These are phyloP conservation scores for Pseudobourletiella spinata DNA, from an alignment of 1,140 invertebrate genomes.

Conservation along the genomic window DNA sequence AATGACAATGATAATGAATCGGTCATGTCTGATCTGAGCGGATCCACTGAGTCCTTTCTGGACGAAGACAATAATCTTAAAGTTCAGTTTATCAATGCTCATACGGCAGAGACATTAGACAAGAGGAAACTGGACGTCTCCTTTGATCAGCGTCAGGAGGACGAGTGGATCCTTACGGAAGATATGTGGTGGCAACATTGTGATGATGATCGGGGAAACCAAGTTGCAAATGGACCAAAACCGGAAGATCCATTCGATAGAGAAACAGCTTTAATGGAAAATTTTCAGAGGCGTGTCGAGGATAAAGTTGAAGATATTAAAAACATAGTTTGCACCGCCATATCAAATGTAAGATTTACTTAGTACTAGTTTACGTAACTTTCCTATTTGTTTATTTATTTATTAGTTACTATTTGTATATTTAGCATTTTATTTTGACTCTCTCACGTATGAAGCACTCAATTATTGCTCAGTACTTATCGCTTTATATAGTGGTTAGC, in stretches of 20 bases:
- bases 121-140: constrained; percentile 40
- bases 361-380: too few species aligned
- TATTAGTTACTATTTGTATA: too few species aligned
- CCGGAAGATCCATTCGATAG: constrained; percentile 26
- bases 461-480: too few species aligned
- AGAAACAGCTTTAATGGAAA: constrained; percentile 24
- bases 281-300: constrained; percentile 23
- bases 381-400: background rate
- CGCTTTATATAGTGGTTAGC: too few species aligned
- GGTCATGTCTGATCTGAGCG: constrained; percentile 35
- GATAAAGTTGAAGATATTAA: constrained; percentile 19
- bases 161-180: constrained; percentile 33
- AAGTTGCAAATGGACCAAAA: background rate
- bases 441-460: too few species aligned
- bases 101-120: constrained; percentile 74
- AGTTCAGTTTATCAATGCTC: constrained; percentile 71
- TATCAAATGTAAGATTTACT: constrained; percentile 10
- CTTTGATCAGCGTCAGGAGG: constrained; percentile 34
- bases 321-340: constrained; percentile 20
- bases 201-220: background rate
- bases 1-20: constrained; percentile 37
- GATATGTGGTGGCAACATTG: constrained; percentile 39
- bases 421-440: background rate
- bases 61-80: constrained; percentile 44
- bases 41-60: constrained; percentile 37